These are phyloP conservation scores for Hippocampus barbouri DNA, from an alignment of 2,113 vertebrate genomes.

Conservation along the genomic window DNA sequence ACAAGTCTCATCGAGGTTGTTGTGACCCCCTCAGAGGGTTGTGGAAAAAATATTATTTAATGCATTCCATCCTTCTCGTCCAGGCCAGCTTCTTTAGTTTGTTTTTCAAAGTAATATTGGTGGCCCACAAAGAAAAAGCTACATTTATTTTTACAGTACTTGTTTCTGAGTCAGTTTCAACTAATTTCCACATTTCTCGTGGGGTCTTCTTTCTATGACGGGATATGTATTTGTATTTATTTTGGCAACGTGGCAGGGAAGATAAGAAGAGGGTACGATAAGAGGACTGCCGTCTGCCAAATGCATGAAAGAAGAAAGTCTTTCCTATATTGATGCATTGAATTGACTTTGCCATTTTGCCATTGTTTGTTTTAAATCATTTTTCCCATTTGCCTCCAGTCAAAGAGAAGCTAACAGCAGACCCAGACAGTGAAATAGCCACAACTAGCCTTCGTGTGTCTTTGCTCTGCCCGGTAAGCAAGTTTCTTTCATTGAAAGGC, in stretches of 20 bases:
- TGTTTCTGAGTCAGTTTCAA: too few relatives aligned
- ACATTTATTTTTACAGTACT: too few relatives aligned
- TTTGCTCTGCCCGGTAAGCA: conserved; percentile 94
- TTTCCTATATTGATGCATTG: too few relatives aligned
- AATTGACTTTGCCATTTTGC: not conserved
- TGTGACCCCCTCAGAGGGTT: too few relatives aligned
- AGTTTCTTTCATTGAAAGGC: not conserved
- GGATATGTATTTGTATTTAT: not conserved
- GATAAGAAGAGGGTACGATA: not conserved
- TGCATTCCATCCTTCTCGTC: too few relatives aligned
- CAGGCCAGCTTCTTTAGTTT: too few relatives aligned
- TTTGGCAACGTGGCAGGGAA: not conserved
- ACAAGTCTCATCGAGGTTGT: too few relatives aligned
- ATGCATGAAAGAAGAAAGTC: not conserved
- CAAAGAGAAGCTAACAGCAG: conserved; percentile 97
- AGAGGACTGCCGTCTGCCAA: not conserved
- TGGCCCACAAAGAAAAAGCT: too few relatives aligned
- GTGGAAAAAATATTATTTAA: too few relatives aligned
- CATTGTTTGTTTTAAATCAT: not conserved
- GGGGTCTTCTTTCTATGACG: not conserved
- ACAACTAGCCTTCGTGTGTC: conserved; percentile 97
- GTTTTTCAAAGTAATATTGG: too few relatives aligned
- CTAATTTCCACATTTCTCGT: too few relatives aligned
- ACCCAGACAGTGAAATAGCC: conserved; percentile 99
- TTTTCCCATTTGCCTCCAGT: conserved; percentile 70